Evolutionary conservation across 2,113 vertebrate genomes (phyloP), one percentile per base, ranked within the genome.

Genomic region (Turdus rufiventris): DNA sequence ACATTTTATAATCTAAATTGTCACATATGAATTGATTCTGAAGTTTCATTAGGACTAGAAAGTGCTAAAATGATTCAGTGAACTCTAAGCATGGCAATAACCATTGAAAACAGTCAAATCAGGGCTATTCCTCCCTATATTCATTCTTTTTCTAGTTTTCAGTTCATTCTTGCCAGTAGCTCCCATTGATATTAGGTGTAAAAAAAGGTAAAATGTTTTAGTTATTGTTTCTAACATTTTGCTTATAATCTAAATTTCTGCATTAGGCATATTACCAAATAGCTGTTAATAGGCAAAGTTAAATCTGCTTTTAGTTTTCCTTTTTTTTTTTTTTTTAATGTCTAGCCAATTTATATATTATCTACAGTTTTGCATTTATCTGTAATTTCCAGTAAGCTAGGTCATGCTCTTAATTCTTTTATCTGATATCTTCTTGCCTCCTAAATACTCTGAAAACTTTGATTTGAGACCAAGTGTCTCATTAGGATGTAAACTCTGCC

Each of bases 1-100:
- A 78, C 36, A 65, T 92, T 91, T 95, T 80, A 43, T 91, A 65
- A 89, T 38, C 19, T 68, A 72, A 95, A 94, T 91, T 93, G 88
- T 61, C 66, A 73, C 48, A 51, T 43, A 85, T 13, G 54, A 82
- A 85, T 89, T 92, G 66, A 66, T 85, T 70, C 62, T 72, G 77
- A 91, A 72, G 70, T 61, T 93, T 74, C 7, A 1, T 67, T 87
- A 89, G 36, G 65, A 71, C 33, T 68, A 68, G 48, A 68, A 77
- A 63, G 36, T 72, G 40, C 45, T 58, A 75, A 25, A 92, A 56
- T 72, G 6, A 89, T 24, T 51, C 26, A 25, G 21, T 45, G 28
- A 88, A n/a, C 28, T 48, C 34, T 57, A 67, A 72, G 12, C 8
- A 33, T 50, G 15, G 15, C 34, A 76, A 31, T 47, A 71, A 66